Evolutionary conservation across 2,888 invertebrate species (phyloP).

Genomic region (Synergus umbraculus): DNA sequence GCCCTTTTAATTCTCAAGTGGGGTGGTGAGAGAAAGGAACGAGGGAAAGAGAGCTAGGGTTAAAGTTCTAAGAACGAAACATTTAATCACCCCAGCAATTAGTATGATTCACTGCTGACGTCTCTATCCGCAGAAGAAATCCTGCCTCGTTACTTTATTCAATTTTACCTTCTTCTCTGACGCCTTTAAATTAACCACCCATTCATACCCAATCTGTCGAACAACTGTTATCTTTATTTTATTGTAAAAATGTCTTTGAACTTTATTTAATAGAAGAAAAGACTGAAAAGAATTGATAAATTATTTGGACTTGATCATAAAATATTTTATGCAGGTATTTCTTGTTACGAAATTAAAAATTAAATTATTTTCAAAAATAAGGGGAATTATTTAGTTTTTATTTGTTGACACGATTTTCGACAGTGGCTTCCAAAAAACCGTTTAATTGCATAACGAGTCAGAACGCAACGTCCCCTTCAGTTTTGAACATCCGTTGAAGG

Average conservation of each 20-base stretch:
- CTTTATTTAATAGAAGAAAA: background rate
- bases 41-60: constrained; percentile 58
- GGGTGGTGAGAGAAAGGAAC: constrained; percentile 36
- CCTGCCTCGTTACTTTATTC: constrained; percentile 64
- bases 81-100: constrained; percentile 73
- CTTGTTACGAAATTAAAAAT: background rate
- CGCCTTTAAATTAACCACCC: constrained; percentile 63
- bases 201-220: constrained; percentile 48
- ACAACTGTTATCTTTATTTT: background rate
- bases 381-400: background rate
- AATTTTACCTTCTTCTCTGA: constrained; percentile 63
- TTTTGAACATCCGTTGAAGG: constrained; percentile 37
- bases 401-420: background rate
- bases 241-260: background rate
- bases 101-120: constrained; percentile 73
- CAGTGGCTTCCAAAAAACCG: constrained; percentile 2
- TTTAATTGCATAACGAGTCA: constrained; percentile 40
- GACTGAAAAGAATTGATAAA: background rate
- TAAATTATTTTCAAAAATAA: background rate
- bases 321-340: background rate
- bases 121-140: constrained; percentile 63
- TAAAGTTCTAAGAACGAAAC: constrained; percentile 71
- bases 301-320: background rate
- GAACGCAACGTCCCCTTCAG: constrained; percentile 36
- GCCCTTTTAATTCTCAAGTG: constrained; percentile 40